A percentile compares a stretch with the other conserved stretches of the same genome.
phyloP scores from a whole-genome alignment of 1,140 invertebrate species.

The Listronotus bonariensis region DNA sequence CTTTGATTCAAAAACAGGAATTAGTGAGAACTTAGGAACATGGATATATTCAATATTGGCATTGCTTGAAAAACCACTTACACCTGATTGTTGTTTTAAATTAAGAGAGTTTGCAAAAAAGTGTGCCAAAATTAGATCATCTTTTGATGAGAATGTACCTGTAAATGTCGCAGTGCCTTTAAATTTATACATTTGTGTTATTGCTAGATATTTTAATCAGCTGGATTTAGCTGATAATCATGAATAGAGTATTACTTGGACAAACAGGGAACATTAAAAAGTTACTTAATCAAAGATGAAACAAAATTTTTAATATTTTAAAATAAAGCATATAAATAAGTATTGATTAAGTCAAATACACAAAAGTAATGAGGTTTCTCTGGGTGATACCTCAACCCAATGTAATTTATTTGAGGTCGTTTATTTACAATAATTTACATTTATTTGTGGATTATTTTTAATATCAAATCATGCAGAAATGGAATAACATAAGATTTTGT shows the following conservation, averaged over 20 bases:
- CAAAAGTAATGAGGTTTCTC: too few relatives aligned
- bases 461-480: too few relatives aligned
- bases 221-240: slow-evolving; percentile 47
- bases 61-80: slow-evolving; percentile 52
- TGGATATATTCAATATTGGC: slow-evolving; percentile 55
- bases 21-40: slow-evolving; percentile 41
- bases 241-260: neutral
- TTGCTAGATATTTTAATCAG: slow-evolving; percentile 54
- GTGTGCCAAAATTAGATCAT: slow-evolving; percentile 50
- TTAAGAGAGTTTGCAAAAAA: slow-evolving; percentile 52
- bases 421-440: too few relatives aligned
- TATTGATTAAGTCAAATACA: too few relatives aligned
- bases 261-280: too few relatives aligned
- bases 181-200: slow-evolving; percentile 55
- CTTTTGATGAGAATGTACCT: slow-evolving; percentile 38
- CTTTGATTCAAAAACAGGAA: slow-evolving; percentile 34
- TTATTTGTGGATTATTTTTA: too few relatives aligned
- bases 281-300: too few relatives aligned
- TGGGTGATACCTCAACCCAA: too few relatives aligned
- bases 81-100: slow-evolving; percentile 48
- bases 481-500: too few relatives aligned
- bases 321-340: too few relatives aligned
- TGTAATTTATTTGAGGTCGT: too few relatives aligned
- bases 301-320: too few relatives aligned
- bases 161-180: slow-evolving; percentile 45